Evolutionary conservation across 2,113 vertebrate genomes (phyloP).

Genomic region (Hydrochoerus hydrochaeris): DNA sequence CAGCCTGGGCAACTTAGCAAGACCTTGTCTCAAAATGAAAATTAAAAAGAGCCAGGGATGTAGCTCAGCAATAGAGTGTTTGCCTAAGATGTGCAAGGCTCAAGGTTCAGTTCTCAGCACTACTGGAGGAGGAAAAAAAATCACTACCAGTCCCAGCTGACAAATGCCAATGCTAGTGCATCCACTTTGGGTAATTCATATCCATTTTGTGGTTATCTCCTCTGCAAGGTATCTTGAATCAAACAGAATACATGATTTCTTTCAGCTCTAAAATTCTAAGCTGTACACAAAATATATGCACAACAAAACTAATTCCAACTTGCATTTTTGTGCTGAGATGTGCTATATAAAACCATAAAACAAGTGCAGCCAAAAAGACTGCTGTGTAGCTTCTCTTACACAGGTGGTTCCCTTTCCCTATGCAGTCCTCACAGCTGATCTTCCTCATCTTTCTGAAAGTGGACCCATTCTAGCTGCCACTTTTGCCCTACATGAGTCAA

Average conservation of each 20-base stretch:
- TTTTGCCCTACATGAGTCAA: neutral
- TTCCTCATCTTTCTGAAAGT: neutral
- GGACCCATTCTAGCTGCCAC: neutral
- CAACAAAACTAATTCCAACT: neutral
- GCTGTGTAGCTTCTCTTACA: neutral
- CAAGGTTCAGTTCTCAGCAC: neutral
- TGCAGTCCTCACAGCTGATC: neutral
- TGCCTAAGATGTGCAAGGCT: neutral
- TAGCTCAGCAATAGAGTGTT: neutral
- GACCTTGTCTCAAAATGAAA: neutral
- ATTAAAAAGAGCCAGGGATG: neutral
- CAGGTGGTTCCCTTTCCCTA: neutral
- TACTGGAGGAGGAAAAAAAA: neutral
- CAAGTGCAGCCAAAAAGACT: neutral
- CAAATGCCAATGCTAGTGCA: neutral
- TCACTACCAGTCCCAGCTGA: neutral
- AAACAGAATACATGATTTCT: neutral
- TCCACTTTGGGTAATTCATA: neutral
- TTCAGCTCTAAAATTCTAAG: slow-evolving; percentile 27
- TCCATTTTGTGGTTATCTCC: neutral
- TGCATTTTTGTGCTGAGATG: neutral
- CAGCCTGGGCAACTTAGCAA: neutral
- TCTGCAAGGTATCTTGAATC: neutral
- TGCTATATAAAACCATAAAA: neutral
- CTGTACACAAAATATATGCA: neutral